Evolutionary conservation across 2,888 invertebrate species (phyloP).

Genomic region (Cremastinae sp.): DNA sequence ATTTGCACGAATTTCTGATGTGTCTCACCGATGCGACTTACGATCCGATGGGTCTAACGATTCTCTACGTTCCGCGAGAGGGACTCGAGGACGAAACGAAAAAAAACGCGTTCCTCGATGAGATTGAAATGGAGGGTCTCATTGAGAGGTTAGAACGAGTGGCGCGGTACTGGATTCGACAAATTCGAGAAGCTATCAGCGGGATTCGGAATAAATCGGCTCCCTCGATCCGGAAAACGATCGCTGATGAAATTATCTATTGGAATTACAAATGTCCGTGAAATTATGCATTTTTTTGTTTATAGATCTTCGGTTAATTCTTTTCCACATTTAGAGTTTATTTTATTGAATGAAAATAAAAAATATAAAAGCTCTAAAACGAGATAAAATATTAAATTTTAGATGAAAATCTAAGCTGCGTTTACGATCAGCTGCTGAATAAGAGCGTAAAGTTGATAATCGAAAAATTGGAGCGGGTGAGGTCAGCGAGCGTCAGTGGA

Average conservation of each 20-base stretch:
- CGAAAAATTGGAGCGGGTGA: constrained; percentile 70
- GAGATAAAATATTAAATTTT: background rate
- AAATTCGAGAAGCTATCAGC: constrained; percentile 81
- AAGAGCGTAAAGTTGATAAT: constrained; percentile 71
- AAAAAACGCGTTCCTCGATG: constrained; percentile 76
- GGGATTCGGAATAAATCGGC: constrained; percentile 9
- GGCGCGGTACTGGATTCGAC: constrained; percentile 81
- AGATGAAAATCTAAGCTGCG: constrained; percentile 77
- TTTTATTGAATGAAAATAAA: background rate
- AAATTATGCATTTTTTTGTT: background rate
- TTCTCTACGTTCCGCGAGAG: constrained; percentile 82
- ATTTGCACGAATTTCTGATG: constrained; percentile 81
- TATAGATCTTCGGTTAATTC: no score
- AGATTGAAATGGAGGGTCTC: constrained; percentile 60
- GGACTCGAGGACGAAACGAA: constrained; percentile 69
- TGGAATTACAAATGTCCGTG: constrained; percentile 79
- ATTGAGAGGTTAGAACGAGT: constrained; percentile 72
- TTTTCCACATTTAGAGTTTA: no score
- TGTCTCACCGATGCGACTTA: constrained; percentile 81
- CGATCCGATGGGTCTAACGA: constrained; percentile 81
- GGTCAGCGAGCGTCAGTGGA: constrained; percentile 73
- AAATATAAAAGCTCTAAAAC: background rate
- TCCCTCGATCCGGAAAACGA: constrained; percentile 66
- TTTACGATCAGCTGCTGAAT: constrained; percentile 74
- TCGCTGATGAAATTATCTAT: constrained; percentile 77